Base-by-base conservation (phyloP, 2,888 invertebrate species). In the Agrotis exclamationis region DNA sequence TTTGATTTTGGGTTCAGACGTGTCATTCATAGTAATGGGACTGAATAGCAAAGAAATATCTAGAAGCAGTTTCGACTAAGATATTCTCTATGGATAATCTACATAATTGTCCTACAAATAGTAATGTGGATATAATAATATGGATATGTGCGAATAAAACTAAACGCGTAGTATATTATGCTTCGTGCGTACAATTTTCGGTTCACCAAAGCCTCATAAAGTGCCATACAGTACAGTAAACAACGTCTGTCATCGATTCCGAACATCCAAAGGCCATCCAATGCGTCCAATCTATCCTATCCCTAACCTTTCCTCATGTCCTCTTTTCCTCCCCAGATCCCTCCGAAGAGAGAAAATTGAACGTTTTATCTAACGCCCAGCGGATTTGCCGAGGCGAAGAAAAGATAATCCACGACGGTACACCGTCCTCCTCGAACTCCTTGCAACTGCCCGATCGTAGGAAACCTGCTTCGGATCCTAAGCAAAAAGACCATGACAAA, bases 291-390 rank as follows among this genome's bases (percentile, higher is more conserved):
- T 54, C 22, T 57, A 9, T 57, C 68, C 58, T 63, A 56, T 56
- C 58, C 75, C 70, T 63, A 48, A 57, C 73, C 75, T 51, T 63
- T 79, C 81, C 85, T 79, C 60, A 74, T 60, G 22, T 70, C 14
- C 48, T 58, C 39, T 67, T 45, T 77, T 75, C 73, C 72, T 84
- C 79, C 79, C 16, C 91, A 92, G 92, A 88, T 75, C 79, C 89
- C n/a, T 89, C 87, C 18, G 53, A 53, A 62, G 50, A 28, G 63
- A 54, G 62, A 18, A 65, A 63, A 56, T 16, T 4, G 33, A 59
- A 13, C n/a, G 18, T 22, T 47, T 18, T 63, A 7, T 18, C 47
- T 39, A 64, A 59, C 57, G 58, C 24, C 63, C 28, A 44, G 65
- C 16, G 33, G 11, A 18, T 69, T 16, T 53, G 24, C 3, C 50